Evolutionary conservation across 2,888 invertebrate species (phyloP), one percentile per base, ranked within the genome.

Genomic region (Drosophila paranaensis): DNA sequence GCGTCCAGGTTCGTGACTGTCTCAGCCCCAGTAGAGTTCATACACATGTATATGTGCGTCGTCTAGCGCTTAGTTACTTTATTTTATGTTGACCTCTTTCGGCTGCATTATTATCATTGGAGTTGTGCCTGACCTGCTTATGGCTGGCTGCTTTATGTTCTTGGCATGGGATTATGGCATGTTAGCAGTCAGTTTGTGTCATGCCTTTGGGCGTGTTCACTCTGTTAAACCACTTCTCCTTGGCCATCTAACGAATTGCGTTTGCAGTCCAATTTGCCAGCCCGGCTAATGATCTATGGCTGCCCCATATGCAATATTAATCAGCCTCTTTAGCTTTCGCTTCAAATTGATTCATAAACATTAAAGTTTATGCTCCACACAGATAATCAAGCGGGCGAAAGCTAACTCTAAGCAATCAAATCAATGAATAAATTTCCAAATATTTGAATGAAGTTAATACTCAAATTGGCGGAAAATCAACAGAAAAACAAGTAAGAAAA

Each of bases 71-170:
- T 61, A 74, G 71, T 87, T 80, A 87, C 84, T 87, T 81, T 67
- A 82, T 76, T 84, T 79, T 58, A 72, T 62, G 77, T 74, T 83
- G 85, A 87, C 76, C 82, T 82, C 82, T 77, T 84, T 84, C 42
- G 71, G 60, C 69, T 71, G 77, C 80, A 84, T 84, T 87, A 84
- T 84, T 85, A 87, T 84, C 82, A 85, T 79, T 82, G 76, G 76
- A 75, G 75, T 79, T 81, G 61, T 67, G 67, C 76, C 74, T 61
- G 74, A 70, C 76, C 80, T 68, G 75, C 58, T 79, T 72, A 60
- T 60, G 62, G 69, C 63, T 53, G 64, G 63, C 71, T 73, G 80
- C 83, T 83, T 86, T 74, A 80, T 86, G 78, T 74, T 58, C 76
- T 77, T 70, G 78, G 70, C 70, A 73, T 68, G 54, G 75, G 77